Evolutionary conservation across 1,140 invertebrate species (phyloP).

Genomic region (Nylanderia fulva): DNA sequence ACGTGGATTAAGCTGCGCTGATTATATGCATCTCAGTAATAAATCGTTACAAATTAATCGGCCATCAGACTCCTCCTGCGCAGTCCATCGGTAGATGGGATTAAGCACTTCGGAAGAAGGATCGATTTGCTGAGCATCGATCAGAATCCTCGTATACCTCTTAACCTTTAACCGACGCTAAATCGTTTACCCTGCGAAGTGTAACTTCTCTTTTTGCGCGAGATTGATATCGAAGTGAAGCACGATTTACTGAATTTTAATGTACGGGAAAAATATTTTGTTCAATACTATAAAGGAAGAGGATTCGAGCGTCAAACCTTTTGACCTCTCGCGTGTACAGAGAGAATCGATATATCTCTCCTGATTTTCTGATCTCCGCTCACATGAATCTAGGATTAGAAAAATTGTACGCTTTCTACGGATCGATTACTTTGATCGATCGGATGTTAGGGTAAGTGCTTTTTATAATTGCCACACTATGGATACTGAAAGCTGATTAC

Average conservation of each 20-base stretch:
- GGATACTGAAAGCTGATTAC: neutral
- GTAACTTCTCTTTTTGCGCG: slow-evolving; percentile 38
- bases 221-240: slow-evolving; percentile 17
- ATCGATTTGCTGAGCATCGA: slow-evolving; percentile 64
- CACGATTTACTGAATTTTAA: slow-evolving; percentile 41
- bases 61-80: slow-evolving; percentile 22
- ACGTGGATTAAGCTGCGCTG: slow-evolving; percentile 71
- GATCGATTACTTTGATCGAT: slow-evolving; percentile 45
- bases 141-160: slow-evolving; percentile 65
- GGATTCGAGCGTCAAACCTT: slow-evolving; percentile 47
- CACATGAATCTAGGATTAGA: slow-evolving; percentile 36
- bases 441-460: slow-evolving; percentile 12
- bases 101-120: slow-evolving; percentile 68
- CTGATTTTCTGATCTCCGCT: slow-evolving; percentile 22
- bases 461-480: slow-evolving; percentile 44
- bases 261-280: slow-evolving; percentile 30
- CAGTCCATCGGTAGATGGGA: slow-evolving; percentile 60
- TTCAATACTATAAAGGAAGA: neutral
- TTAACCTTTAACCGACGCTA: slow-evolving; percentile 46
- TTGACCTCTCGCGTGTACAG: slow-evolving; percentile 26
- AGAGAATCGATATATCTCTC: slow-evolving; percentile 29
- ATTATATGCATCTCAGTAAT: slow-evolving; percentile 68
- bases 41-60: slow-evolving; percentile 76
- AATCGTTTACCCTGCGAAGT: slow-evolving; percentile 30
- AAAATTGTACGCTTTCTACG: slow-evolving; percentile 21